These are phyloP conservation scores for Geodia barretti DNA, from an alignment of 37 sponge, comb jelly and placozoan genomes.

Conservation along the genomic window DNA sequence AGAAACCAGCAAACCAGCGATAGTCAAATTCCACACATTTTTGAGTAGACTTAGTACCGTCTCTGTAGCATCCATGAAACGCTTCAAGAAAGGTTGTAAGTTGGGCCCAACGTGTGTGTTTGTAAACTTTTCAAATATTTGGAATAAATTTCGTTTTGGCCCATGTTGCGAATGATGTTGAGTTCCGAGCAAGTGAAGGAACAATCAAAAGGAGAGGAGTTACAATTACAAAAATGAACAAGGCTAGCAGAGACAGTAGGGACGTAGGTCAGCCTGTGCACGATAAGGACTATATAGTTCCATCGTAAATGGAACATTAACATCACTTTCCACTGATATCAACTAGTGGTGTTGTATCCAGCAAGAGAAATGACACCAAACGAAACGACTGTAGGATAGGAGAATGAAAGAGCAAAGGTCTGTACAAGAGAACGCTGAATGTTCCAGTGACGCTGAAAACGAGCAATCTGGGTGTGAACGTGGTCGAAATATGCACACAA, in stretches of 20 bases:
- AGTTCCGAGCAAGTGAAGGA: not conserved
- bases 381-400: conserved; percentile 73
- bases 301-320: conserved; percentile 26
- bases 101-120: no score
- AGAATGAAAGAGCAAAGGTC: conserved; percentile 71
- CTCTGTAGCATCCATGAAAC: conserved; percentile 69
- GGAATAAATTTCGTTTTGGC: no score
- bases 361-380: conserved; percentile 48
- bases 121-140: no score
- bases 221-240: conserved; percentile 34
- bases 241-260: conserved; percentile 14
- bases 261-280: conserved; percentile 31
- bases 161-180: no score
- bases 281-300: conserved; percentile 16
- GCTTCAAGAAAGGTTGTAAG: conserved; percentile 46
- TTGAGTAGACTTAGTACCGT: conserved; percentile 21
- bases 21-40: conserved; percentile 11
- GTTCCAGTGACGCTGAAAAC: conserved; percentile 3
- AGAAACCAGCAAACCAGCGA: conserved; percentile 77
- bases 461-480: no score
- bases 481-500: no score
- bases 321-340: not conserved
- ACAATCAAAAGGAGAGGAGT: conserved; percentile 45
- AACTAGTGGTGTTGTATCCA: conserved; percentile 27
- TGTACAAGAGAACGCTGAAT: conserved; percentile 16